phyloP scores from a whole-genome alignment of 2,797 vertebrate species.

The Acanthurus leucopareius region DNA sequence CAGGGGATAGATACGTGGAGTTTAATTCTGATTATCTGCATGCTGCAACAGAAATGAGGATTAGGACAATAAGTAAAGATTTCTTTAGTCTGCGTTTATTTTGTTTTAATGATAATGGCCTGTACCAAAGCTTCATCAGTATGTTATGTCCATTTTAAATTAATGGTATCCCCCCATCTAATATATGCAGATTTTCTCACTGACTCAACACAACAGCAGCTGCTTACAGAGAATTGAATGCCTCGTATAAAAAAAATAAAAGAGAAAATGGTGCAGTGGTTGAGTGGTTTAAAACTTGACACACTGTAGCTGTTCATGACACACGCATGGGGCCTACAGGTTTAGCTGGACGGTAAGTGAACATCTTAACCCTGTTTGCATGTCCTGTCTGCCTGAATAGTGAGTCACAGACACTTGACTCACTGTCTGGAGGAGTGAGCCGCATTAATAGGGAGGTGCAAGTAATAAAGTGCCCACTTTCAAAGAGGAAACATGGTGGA shows the following conservation, averaged over 20 bases:
- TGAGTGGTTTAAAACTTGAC: constrained; percentile 6
- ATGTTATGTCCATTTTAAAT: background rate
- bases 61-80: constrained; percentile 13
- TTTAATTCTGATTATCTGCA: constrained; percentile 9
- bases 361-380: constrained; percentile 39
- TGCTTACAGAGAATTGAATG: background rate
- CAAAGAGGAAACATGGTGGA: constrained; percentile 37
- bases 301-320: constrained; percentile 28
- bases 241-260: background rate
- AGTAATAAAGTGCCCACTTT: constrained; percentile 57
- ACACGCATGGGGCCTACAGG: constrained; percentile 17
- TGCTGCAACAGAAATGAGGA: constrained; percentile 14
- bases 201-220: background rate
- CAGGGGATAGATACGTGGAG: constrained; percentile 10
- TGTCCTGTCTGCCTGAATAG: constrained; percentile 34
- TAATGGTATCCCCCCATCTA: too few species aligned
- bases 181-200: background rate
- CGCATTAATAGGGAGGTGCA: constrained; percentile 41
- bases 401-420: constrained; percentile 62
- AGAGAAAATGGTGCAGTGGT: background rate
- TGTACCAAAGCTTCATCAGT: constrained; percentile 4
- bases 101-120: constrained; percentile 26
- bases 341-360: constrained; percentile 43
- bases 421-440: constrained; percentile 42
- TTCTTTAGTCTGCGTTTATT: constrained; percentile 23